Evolutionary conservation across 2,888 invertebrate genomes (phyloP).

Genomic region (Aethes cnicana): DNA sequence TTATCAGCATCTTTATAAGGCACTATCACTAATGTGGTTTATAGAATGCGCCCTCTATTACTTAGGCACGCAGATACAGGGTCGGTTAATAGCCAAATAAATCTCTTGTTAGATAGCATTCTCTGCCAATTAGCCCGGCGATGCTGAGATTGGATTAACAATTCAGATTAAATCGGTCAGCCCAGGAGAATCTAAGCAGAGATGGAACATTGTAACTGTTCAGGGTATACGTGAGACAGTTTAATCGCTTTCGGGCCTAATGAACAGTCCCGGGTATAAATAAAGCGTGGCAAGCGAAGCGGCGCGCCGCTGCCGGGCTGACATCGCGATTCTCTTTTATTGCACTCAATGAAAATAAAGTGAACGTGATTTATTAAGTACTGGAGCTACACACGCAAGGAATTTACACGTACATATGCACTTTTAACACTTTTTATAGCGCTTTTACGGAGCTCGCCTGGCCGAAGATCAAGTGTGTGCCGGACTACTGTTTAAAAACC

Average conservation of each 20-base stretch:
- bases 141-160: slow-evolving; percentile 66
- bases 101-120: slow-evolving; percentile 50
- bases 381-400: neutral
- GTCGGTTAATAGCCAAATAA: slow-evolving; percentile 59
- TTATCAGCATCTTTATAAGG: slow-evolving; percentile 2
- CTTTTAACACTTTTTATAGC: too few relatives aligned
- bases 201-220: slow-evolving; percentile 45
- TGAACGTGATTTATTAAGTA: slow-evolving; percentile 6
- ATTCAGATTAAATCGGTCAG: slow-evolving; percentile 68
- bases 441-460: too few relatives aligned
- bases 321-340: slow-evolving; percentile 1
- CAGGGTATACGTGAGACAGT: slow-evolving; percentile 41
- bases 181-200: slow-evolving; percentile 44
- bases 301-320: slow-evolving; percentile 14
- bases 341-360: slow-evolving; percentile 5
- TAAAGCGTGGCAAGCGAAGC: slow-evolving; percentile 47
- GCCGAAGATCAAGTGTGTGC: too few relatives aligned
- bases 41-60: slow-evolving; percentile 29
- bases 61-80: slow-evolving; percentile 37
- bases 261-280: slow-evolving; percentile 47
- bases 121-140: slow-evolving; percentile 66
- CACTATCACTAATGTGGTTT: slow-evolving; percentile 11
- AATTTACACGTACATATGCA: too few relatives aligned
- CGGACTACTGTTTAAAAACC: too few relatives aligned
- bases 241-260: slow-evolving; percentile 62